phyloP scores from a whole-genome alignment of 2,888 invertebrate species.

The Rotaria macrura region DNA sequence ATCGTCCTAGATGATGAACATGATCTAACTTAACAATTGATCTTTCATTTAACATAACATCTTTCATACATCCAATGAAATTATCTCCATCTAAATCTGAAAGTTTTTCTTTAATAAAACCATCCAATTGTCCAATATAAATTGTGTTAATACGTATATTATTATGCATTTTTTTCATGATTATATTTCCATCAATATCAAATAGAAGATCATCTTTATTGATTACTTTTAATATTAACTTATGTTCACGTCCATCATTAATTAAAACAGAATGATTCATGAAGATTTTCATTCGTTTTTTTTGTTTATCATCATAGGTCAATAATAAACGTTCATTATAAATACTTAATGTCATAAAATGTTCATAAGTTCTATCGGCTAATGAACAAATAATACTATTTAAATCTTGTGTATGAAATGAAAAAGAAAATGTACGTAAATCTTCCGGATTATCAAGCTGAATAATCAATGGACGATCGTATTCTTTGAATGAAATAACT shows the following conservation, averaged over 20 bases:
- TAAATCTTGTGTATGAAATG: neutral
- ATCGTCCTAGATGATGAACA: neutral
- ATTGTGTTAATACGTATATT: neutral
- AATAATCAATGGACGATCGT: constrained; percentile 13
- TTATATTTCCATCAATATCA: neutral
- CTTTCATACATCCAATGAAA: neutral
- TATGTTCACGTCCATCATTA: neutral
- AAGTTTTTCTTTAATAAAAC: neutral
- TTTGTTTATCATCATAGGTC: neutral
- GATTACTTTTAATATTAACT: neutral
- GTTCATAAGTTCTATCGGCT: neutral
- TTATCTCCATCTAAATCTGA: neutral
- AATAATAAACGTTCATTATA: neutral
- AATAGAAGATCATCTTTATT: neutral
- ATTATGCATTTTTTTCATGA: neutral
- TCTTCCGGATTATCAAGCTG: neutral
- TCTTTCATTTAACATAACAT: neutral
- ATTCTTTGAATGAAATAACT: neutral
- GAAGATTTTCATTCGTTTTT: neutral
- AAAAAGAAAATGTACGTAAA: neutral
- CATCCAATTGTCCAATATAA: constrained; percentile 11
- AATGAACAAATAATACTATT: constrained; percentile 12
- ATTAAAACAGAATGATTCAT: neutral
- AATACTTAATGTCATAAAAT: constrained; percentile 1
- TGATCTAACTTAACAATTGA: neutral